phyloP scores from a whole-genome alignment of 2,888 invertebrate species.

The Chymomyza caudatula region DNA sequence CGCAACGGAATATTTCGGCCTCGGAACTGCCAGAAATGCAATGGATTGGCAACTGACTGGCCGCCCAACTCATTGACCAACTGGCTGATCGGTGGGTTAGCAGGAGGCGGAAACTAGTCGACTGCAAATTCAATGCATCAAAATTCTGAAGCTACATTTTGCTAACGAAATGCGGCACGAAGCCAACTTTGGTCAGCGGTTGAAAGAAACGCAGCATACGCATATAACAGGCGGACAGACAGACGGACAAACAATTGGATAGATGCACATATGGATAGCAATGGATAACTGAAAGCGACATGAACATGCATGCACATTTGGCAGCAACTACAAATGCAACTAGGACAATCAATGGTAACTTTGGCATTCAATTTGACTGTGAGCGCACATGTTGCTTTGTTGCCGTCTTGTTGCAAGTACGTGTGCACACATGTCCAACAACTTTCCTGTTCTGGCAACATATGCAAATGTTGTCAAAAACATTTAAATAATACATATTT shows the following conservation, averaged over 20 bases:
- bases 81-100: neutral
- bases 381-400: neutral
- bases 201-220: neutral
- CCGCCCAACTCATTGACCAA: neutral
- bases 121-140: conserved; percentile 26
- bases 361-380: conserved; percentile 4
- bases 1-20: neutral
- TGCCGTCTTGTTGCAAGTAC: neutral
- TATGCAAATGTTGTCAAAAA: conserved; percentile 48
- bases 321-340: neutral
- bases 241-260: no score
- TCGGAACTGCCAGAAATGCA: neutral
- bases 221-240: conserved; percentile 27
- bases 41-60: neutral
- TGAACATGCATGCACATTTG: neutral
- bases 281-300: neutral
- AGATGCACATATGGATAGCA: conserved; percentile 3
- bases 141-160: neutral
- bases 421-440: neutral
- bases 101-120: neutral
- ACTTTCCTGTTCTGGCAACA: conserved; percentile 12
- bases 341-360: conserved; percentile 4
- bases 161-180: conserved; percentile 18
- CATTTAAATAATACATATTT: conserved; percentile 32
- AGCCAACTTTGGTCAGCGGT: conserved; percentile 32